Conservation (phyloP, 2,113 vertebrate genomes). For the Lutjanus erythropterus region DNA sequence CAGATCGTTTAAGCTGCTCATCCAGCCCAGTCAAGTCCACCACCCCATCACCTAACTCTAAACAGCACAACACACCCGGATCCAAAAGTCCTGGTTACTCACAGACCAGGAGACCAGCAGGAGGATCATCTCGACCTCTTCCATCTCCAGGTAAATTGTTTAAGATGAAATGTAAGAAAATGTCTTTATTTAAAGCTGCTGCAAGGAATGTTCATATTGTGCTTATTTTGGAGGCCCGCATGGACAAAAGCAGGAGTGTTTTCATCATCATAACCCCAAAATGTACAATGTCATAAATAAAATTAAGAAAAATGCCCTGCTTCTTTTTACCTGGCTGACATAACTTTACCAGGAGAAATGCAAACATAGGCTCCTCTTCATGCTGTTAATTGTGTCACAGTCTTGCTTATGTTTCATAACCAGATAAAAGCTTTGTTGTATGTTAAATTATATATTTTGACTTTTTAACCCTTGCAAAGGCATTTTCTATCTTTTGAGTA, state of each 20-base stretch:
- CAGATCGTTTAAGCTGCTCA: conserved; percentile 69
- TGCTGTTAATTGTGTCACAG: no score
- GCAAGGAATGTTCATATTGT: no score
- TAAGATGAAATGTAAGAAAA: not conserved
- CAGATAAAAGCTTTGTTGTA: no score
- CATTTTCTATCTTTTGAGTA: not conserved
- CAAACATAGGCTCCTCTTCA: no score
- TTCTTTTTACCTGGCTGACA: no score
- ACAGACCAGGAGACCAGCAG: conserved; percentile 89
- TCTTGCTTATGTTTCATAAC: no score
- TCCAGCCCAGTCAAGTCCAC: conserved; percentile 77
- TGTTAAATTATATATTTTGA: not conserved
- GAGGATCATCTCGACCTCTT: conserved; percentile 89
- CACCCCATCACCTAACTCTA: conserved; percentile 79
- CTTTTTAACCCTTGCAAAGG: not conserved
- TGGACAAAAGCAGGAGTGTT: no score
- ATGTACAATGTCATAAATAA: no score
- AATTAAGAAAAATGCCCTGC: no score
- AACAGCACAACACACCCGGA: conserved; percentile 82
- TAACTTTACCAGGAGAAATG: no score
- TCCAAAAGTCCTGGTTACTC: conserved; percentile 88
- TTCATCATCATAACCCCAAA: no score
- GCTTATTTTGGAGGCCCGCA: no score
- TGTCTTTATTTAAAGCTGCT: not conserved
- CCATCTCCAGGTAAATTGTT: conserved; percentile 88